A percentile compares a stretch with the other conserved stretches of the same genome.
These are phyloP conservation scores for Scleropages formosus DNA, from an alignment of 2,797 vertebrate genomes.

Conservation along the genomic window DNA sequence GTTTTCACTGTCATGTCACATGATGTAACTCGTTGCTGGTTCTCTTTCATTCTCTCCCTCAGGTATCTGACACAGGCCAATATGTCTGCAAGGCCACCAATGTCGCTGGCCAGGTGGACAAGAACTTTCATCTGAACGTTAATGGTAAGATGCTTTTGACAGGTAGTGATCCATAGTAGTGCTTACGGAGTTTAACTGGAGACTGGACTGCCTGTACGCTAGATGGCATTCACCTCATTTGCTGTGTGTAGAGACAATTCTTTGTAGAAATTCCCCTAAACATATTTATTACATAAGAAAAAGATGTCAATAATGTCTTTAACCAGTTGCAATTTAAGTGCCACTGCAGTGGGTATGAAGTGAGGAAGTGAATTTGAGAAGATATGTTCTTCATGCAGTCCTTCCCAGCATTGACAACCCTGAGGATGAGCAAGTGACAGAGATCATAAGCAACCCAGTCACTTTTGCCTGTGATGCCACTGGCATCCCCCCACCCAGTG, in stretches of 20 bases:
- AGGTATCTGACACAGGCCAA: constrained; percentile 94
- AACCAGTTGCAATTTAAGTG: not conserved
- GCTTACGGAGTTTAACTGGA: too few species aligned
- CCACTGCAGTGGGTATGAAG: not conserved
- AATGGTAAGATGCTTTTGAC: constrained; percentile 70
- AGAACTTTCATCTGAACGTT: constrained; percentile 92
- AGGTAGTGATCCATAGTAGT: too few species aligned
- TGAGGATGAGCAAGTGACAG: constrained; percentile 70
- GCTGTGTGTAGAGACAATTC: too few species aligned
- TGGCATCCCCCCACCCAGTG: constrained; percentile 85
- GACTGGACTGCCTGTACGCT: too few species aligned
- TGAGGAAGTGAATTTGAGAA: not conserved
- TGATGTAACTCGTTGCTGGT: constrained; percentile 28
- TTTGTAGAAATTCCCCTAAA: too few species aligned
- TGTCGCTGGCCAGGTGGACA: constrained; percentile 89
- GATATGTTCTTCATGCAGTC: constrained; percentile 62
- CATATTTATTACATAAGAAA: too few species aligned
- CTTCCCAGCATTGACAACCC: constrained; percentile 86
- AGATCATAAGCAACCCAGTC: constrained; percentile 83
- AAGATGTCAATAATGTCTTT: too few species aligned
- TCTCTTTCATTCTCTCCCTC: constrained; percentile 49
- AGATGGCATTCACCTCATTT: too few species aligned
- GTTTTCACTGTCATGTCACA: not conserved
- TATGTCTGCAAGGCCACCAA: constrained; percentile 94
- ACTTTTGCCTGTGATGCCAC: constrained; percentile 84